Percentiles rank a stretch among this genome's conserved stretches.
These are phyloP conservation scores for Corvus hawaiiensis DNA, from an alignment of 2,113 vertebrate species.

Conservation along the genomic window DNA sequence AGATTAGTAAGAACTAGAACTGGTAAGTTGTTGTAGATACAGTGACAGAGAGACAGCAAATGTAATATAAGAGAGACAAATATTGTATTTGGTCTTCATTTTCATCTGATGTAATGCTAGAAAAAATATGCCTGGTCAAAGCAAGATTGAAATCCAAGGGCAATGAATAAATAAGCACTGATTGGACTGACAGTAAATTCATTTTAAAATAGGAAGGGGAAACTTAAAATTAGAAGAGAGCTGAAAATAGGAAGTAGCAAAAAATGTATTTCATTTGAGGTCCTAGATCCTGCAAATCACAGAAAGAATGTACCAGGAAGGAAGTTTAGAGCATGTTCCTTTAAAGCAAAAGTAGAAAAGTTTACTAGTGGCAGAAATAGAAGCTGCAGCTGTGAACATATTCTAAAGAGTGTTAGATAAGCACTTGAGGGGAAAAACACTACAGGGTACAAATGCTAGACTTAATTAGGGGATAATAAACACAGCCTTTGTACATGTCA, in stretches of 20 bases:
- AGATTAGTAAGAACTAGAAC: not conserved
- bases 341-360: conserved; percentile 35
- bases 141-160: not conserved
- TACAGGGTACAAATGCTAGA: conserved; percentile 60
- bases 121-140: not conserved
- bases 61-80: not conserved
- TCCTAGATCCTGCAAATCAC: not conserved
- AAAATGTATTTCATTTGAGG: not conserved
- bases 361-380: conserved; percentile 57
- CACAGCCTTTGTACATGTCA: conserved; percentile 44
- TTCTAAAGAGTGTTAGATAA: conserved; percentile 60
- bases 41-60: not conserved
- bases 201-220: not conserved
- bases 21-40: not conserved
- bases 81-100: not conserved
- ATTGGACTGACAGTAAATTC: not conserved
- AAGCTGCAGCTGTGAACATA: conserved; percentile 59
- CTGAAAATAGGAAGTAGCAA: not conserved
- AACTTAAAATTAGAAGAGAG: not conserved
- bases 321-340: conserved; percentile 20
- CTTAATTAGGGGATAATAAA: conserved; percentile 62
- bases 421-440: conserved; percentile 59
- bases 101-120: not conserved
- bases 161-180: not conserved
- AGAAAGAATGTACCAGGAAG: conserved; percentile 16